phyloP scores from a whole-genome alignment of 2,797 vertebrate genomes.

The Siniperca undulata region DNA sequence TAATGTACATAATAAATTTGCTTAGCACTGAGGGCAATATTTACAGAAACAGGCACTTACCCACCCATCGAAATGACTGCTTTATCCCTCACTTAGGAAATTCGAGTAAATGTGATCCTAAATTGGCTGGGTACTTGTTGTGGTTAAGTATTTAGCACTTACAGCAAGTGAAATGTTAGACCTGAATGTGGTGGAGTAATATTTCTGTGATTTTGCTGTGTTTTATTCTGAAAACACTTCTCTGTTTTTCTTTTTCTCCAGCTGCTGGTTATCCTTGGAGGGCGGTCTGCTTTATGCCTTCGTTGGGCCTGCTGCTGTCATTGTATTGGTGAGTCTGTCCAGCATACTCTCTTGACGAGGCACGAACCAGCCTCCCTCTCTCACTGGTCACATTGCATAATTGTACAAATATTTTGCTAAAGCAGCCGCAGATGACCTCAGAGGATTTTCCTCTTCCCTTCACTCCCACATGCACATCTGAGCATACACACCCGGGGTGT shows the following conservation, averaged over 20 bases:
- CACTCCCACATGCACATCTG: background rate
- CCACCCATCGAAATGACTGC: constrained; percentile 21
- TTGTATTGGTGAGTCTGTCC: constrained; percentile 92
- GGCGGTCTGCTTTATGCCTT: constrained; percentile 97
- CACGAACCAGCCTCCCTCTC: background rate
- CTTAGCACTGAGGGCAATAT: constrained; percentile 48
- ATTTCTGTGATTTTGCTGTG: constrained; percentile 26
- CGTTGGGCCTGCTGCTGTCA: constrained; percentile 97
- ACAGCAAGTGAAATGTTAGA: constrained; percentile 27
- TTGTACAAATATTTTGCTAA: constrained; percentile 23
- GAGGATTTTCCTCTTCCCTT: constrained; percentile 28
- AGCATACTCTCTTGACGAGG: background rate
- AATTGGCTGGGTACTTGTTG: constrained; percentile 49
- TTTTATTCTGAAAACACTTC: background rate
- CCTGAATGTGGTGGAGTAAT: constrained; percentile 20
- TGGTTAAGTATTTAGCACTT: constrained; percentile 33
- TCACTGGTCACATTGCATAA: constrained; percentile 6
- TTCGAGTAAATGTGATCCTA: constrained; percentile 44
- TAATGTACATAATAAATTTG: constrained; percentile 50
- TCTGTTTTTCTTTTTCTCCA: constrained; percentile 64
- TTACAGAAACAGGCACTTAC: constrained; percentile 52
- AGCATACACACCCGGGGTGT: constrained; percentile 26
- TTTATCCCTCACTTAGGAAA: constrained; percentile 46
- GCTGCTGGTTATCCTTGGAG: constrained; percentile 98
- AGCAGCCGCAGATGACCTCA: constrained; percentile 33